Evolutionary conservation across 2,888 invertebrate species (phyloP).

Genomic region (Acanthococcus lagerstroemiae): DNA sequence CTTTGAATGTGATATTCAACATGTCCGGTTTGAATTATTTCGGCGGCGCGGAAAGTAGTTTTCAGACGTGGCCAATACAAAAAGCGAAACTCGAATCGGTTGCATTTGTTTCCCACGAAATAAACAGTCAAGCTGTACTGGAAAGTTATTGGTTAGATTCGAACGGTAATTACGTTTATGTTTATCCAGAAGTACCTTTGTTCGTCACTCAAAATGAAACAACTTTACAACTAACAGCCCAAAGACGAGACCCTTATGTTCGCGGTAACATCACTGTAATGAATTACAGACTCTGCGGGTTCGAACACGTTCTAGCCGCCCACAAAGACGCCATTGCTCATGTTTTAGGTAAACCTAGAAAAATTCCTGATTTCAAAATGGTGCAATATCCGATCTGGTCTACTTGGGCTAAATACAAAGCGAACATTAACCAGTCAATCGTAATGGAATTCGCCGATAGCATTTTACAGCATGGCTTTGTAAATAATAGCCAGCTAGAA

Average conservation of each 20-base stretch:
- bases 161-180: slow-evolving; percentile 54
- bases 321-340: slow-evolving; percentile 54
- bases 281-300: slow-evolving; percentile 54
- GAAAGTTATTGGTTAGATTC: slow-evolving; percentile 67
- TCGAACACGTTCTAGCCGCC: slow-evolving; percentile 51
- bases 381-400: slow-evolving; percentile 77
- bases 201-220: slow-evolving; percentile 46
- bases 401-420: slow-evolving; percentile 69
- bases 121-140: slow-evolving; percentile 48
- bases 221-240: slow-evolving; percentile 42
- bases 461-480: slow-evolving; percentile 55
- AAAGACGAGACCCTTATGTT: slow-evolving; percentile 41
- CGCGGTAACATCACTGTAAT: slow-evolving; percentile 39
- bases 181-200: slow-evolving; percentile 54
- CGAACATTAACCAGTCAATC: slow-evolving; percentile 53
- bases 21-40: slow-evolving; percentile 49
- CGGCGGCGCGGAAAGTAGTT: slow-evolving; percentile 53
- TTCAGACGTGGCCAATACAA: slow-evolving; percentile 57
- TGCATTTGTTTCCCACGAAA: slow-evolving; percentile 51
- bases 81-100: slow-evolving; percentile 47
- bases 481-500: slow-evolving; percentile 66
- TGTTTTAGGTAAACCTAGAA: slow-evolving; percentile 52
- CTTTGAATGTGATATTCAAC: slow-evolving; percentile 35
- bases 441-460: slow-evolving; percentile 57
- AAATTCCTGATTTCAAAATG: slow-evolving; percentile 57